These are phyloP conservation scores for Actinopyga echinites DNA, from an alignment of 53 echinoderm and acorn worm species.

Conservation along the genomic window DNA sequence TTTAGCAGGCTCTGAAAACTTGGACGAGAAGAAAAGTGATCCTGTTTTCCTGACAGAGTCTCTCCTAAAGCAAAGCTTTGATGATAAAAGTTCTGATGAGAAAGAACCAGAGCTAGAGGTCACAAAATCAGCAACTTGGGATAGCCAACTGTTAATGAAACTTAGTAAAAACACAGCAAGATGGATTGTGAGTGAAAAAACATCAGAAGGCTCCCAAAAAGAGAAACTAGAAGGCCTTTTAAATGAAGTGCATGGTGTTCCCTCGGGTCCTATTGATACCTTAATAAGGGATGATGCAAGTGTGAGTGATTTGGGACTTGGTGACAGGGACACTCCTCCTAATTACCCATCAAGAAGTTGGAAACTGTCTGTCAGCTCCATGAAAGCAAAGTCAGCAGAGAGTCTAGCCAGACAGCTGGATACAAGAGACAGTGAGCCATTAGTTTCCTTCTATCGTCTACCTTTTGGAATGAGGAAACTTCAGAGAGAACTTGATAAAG, in stretches of 20 bases:
- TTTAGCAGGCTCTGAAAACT: slow-evolving; percentile 6
- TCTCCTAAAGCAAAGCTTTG: neutral
- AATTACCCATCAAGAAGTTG: neutral
- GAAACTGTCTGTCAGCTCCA: neutral
- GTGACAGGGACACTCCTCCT: slow-evolving; percentile 42
- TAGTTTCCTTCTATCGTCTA: slow-evolving; percentile 88
- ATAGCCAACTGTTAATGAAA: slow-evolving; percentile 80
- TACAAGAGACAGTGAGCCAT: slow-evolving; percentile 47
- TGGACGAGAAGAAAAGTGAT: neutral
- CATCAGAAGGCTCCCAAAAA: slow-evolving; percentile 76
- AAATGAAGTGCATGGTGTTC: slow-evolving; percentile 70
- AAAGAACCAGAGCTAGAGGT: slow-evolving; percentile 20
- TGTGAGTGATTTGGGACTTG: slow-evolving; percentile 70
- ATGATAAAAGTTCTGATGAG: slow-evolving; percentile 34
- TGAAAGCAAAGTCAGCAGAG: neutral
- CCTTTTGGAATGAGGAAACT: slow-evolving; percentile 74
- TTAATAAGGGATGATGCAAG: slow-evolving; percentile 89
- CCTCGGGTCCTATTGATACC: slow-evolving; percentile 68
- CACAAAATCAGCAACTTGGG: slow-evolving; percentile 77
- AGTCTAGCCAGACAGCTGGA: neutral
- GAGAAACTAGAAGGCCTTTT: slow-evolving; percentile 81
- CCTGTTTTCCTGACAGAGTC: slow-evolving; percentile 55
- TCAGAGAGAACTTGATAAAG: slow-evolving; percentile 70
- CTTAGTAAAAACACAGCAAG: slow-evolving; percentile 95
- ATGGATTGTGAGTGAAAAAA: slow-evolving; percentile 92